These are phyloP conservation scores for Actenoides hombroni DNA, from an alignment of 2,113 vertebrate species.

Conservation along the genomic window DNA sequence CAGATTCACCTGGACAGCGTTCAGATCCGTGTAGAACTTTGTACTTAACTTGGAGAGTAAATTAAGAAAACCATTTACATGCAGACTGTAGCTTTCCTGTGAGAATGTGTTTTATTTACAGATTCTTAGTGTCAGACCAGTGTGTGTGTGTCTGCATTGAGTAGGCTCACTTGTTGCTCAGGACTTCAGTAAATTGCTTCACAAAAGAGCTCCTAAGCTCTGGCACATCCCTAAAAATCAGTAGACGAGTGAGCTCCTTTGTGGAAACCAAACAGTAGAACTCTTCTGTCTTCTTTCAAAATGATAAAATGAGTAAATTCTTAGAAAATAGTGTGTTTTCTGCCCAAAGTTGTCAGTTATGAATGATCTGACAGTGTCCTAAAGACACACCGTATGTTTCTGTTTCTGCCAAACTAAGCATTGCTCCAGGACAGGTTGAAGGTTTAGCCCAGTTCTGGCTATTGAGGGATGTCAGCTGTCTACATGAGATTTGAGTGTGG, in stretches of 20 bases:
- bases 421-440: not conserved
- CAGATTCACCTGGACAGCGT: not conserved
- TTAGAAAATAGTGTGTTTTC: not conserved
- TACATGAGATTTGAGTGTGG: not conserved
- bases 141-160: not conserved
- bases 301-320: not conserved
- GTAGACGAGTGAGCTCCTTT: not conserved
- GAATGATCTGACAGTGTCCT: not conserved
- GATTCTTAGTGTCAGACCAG: not conserved
- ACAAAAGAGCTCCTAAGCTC: not conserved
- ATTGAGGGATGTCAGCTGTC: not conserved
- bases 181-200: not conserved
- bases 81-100: not conserved
- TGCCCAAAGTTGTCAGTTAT: not conserved
- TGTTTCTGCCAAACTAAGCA: not conserved
- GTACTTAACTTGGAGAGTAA: not conserved
- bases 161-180: not conserved
- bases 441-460: not conserved
- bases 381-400: accelerated
- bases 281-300: not conserved
- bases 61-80: not conserved
- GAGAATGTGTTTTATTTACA: not conserved
- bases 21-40: not conserved
- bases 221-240: not conserved
- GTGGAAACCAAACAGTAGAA: not conserved